Percentiles rank a stretch among this genome's conserved stretches.
Evolutionary conservation across 2,888 invertebrate genomes (phyloP).

Genomic region (Drosophila mercatorum): DNA sequence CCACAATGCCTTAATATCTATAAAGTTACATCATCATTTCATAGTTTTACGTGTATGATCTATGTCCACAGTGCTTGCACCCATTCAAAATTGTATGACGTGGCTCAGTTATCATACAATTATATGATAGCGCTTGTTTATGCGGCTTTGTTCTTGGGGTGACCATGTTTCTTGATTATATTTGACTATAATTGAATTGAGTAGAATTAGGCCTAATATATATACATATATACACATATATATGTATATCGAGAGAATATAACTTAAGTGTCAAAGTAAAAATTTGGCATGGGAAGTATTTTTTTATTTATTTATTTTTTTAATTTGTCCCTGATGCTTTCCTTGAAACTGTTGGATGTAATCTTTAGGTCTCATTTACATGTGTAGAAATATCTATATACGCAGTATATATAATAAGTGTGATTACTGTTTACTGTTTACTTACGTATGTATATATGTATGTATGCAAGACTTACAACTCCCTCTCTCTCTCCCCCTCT

Average conservation of each 20-base stretch:
- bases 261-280: no score
- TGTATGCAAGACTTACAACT: background rate
- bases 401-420: background rate
- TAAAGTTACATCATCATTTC: background rate
- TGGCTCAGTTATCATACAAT: slow-evolving; percentile 5
- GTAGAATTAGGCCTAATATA: background rate
- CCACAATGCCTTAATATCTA: background rate
- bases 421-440: background rate
- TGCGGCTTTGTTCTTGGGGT: slow-evolving; percentile 6
- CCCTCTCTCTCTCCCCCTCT: background rate
- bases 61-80: background rate
- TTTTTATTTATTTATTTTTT: background rate
- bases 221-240: background rate
- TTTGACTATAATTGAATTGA: background rate
- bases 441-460: background rate
- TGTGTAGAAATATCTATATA: background rate
- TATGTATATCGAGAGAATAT: no score
- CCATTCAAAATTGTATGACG: background rate
- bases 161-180: slow-evolving; percentile 3
- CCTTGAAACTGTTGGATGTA: slow-evolving; percentile 5
- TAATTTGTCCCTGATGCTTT: background rate
- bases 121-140: background rate
- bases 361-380: background rate
- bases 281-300: background rate
- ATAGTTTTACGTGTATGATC: background rate